These are phyloP conservation scores for Barbus barbus DNA, from an alignment of 2,113 vertebrate genomes.

Conservation along the genomic window DNA sequence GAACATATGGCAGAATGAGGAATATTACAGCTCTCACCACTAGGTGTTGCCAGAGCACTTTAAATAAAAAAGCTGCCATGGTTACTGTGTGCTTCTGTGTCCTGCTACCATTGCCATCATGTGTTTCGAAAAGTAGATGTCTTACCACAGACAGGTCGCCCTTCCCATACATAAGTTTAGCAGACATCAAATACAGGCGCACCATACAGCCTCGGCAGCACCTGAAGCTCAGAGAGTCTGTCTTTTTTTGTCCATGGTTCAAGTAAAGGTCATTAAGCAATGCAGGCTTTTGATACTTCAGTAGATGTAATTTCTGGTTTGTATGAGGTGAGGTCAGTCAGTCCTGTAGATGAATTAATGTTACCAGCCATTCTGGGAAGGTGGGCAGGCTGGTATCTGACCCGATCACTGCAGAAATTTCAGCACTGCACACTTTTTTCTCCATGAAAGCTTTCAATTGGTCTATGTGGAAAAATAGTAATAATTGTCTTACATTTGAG, in stretches of 20 bases:
- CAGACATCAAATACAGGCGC: slow-evolving; percentile 29
- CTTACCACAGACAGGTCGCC: background rate
- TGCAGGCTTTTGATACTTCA: slow-evolving; percentile 38
- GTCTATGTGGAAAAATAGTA: background rate
- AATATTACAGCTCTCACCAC: slow-evolving; percentile 44
- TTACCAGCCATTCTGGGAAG: background rate
- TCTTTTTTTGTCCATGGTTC: slow-evolving; percentile 30
- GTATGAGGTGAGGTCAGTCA: slow-evolving; percentile 19
- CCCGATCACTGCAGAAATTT: background rate
- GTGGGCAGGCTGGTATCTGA: background rate
- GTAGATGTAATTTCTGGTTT: slow-evolving; percentile 41
- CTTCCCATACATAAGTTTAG: background rate
- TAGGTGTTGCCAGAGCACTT: slow-evolving; percentile 55
- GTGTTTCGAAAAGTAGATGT: background rate
- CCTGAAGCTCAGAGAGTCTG: slow-evolving; percentile 1
- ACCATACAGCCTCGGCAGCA: background rate
- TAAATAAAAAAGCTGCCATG: background rate
- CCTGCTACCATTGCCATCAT: background rate
- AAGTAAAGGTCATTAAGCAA: slow-evolving; percentile 44
- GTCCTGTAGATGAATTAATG: background rate
- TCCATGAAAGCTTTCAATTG: background rate
- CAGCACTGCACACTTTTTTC: background rate
- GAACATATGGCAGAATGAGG: background rate
- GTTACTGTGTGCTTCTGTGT: background rate
- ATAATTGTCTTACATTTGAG: background rate